phyloP scores from a whole-genome alignment of 2,797 vertebrate species.

The Cottoperca gobio region DNA sequence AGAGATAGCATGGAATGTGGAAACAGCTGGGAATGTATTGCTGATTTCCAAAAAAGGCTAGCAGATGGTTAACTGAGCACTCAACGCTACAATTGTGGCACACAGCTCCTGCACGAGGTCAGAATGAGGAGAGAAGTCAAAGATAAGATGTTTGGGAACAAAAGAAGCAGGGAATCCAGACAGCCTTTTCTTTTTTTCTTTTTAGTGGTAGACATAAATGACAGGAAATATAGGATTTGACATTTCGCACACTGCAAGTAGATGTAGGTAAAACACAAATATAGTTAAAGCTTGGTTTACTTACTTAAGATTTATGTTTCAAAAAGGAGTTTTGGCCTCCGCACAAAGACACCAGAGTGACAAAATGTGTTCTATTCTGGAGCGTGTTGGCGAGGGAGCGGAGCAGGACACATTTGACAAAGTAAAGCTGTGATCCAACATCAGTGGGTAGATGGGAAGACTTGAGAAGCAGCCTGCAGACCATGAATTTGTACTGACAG shows the following conservation, averaged over 20 bases:
- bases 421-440: constrained; percentile 52
- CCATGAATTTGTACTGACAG: constrained; percentile 25
- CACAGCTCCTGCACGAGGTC: constrained; percentile 36
- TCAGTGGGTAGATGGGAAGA: constrained; percentile 42
- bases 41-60: constrained; percentile 43
- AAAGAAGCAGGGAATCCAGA: constrained; percentile 5
- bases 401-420: constrained; percentile 45
- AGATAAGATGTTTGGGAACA: constrained; percentile 39
- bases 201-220: neutral
- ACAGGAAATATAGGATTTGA: constrained; percentile 6
- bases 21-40: constrained; percentile 75
- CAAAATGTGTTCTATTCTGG: constrained; percentile 50
- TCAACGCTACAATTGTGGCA: constrained; percentile 59
- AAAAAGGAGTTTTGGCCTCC: constrained; percentile 37
- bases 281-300: constrained; percentile 16
- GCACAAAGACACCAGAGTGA: constrained; percentile 34
- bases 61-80: constrained; percentile 65
- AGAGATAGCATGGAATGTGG: constrained; percentile 54
- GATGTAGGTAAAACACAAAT: constrained; percentile 12
- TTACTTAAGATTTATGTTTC: constrained; percentile 40
- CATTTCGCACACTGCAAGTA: constrained; percentile 19
- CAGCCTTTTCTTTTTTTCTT: neutral
- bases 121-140: constrained; percentile 31
- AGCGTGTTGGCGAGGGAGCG: constrained; percentile 36
- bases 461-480: constrained; percentile 44